A percentile compares a stretch with the other conserved stretches of the same genome.
Conservation (phyloP, 2,888 invertebrate species). For the Reticulitermes lucifugus region DNA sequence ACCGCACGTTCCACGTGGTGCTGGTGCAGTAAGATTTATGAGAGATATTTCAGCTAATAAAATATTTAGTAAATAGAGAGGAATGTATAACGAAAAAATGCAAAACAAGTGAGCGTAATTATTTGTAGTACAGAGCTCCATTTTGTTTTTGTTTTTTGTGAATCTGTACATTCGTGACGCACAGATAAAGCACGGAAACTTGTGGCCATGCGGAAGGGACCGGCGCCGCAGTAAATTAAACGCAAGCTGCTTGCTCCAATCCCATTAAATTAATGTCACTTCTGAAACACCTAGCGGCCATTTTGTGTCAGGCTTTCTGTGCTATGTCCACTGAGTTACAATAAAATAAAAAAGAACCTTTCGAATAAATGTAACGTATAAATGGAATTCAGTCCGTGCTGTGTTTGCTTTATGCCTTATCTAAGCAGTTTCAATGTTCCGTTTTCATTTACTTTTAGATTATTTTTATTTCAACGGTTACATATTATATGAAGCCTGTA, state of each 20-base stretch:
- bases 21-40: too few species aligned
- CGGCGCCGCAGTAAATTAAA: slow-evolving; percentile 17
- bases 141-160: neutral
- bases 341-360: neutral
- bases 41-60: too few species aligned
- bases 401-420: slow-evolving; percentile 4
- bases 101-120: neutral
- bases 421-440: neutral
- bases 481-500: neutral
- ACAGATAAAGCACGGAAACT: neutral
- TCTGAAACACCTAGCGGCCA: slow-evolving; percentile 41
- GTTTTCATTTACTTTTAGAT: neutral
- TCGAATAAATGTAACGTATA: slow-evolving; percentile 26
- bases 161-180: neutral
- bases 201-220: slow-evolving; percentile 32
- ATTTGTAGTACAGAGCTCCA: neutral
- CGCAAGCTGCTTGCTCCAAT: slow-evolving; percentile 23
- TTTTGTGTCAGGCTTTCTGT: slow-evolving; percentile 36
- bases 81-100: too few species aligned
- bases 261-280: slow-evolving; percentile 42
- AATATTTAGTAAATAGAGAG: too few species aligned
- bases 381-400: neutral
- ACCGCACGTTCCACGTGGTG: too few species aligned
- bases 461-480: neutral
- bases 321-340: slow-evolving; percentile 19